phyloP scores from a whole-genome alignment of 1,140 invertebrate species.

The Littorina saxatilis region DNA sequence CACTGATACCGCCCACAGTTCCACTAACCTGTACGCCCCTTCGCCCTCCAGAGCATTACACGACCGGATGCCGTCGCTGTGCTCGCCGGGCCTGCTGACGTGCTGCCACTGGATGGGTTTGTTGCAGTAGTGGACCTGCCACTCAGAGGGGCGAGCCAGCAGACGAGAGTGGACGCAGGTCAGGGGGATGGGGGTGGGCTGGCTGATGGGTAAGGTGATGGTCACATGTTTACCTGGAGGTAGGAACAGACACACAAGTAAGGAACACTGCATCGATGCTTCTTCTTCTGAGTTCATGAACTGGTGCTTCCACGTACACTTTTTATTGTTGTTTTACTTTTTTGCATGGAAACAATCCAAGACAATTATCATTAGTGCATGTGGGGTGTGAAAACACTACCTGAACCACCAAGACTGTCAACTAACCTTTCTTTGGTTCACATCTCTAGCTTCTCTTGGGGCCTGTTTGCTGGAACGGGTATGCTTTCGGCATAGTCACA shows the following conservation, averaged over 20 bases:
- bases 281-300: background rate
- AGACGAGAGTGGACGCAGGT: slow-evolving; percentile 81
- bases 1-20: too few relatives aligned
- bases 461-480: too few relatives aligned
- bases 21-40: slow-evolving; percentile 58
- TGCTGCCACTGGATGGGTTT: slow-evolving; percentile 82
- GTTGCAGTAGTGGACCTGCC: slow-evolving; percentile 80
- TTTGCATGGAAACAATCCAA: too few relatives aligned
- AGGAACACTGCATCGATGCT: background rate
- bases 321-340: too few relatives aligned
- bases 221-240: slow-evolving; percentile 53
- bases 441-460: too few relatives aligned
- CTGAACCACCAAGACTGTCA: too few relatives aligned
- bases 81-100: slow-evolving; percentile 79
- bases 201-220: slow-evolving; percentile 48
- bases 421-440: too few relatives aligned
- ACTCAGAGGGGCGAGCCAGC: slow-evolving; percentile 79
- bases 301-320: too few relatives aligned
- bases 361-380: too few relatives aligned
- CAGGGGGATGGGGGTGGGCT: slow-evolving; percentile 81
- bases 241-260: background rate
- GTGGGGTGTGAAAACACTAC: too few relatives aligned
- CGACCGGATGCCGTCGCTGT: slow-evolving; percentile 77
- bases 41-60: slow-evolving; percentile 73
- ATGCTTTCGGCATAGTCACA: too few relatives aligned